A percentile compares a stretch with the other conserved stretches of the same genome.
Evolutionary conservation across 2,888 invertebrate genomes (phyloP).

Genomic region (Rhagium mordax): DNA sequence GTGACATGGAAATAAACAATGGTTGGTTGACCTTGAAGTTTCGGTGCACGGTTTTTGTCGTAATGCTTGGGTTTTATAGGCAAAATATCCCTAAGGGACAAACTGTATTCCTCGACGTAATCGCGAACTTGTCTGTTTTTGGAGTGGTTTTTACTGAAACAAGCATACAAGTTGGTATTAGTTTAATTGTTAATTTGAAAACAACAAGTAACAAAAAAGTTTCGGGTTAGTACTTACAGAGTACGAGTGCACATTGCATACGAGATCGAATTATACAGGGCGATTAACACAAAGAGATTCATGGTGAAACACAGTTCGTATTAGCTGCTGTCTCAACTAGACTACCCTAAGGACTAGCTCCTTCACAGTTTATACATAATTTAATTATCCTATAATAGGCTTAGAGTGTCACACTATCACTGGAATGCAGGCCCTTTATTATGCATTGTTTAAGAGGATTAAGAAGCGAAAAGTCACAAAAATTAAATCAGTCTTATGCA

Average conservation of each 20-base stretch:
- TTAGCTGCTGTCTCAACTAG: slow-evolving; percentile 54
- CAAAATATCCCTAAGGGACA: slow-evolving; percentile 88
- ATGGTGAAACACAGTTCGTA: slow-evolving; percentile 54
- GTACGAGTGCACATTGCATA: slow-evolving; percentile 61
- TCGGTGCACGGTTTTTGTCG: slow-evolving; percentile 92
- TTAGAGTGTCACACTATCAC: slow-evolving; percentile 54
- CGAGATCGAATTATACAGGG: slow-evolving; percentile 58
- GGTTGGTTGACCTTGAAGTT: slow-evolving; percentile 88
- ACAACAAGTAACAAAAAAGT: background rate
- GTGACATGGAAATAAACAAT: slow-evolving; percentile 93
- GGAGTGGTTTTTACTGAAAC: slow-evolving; percentile 56
- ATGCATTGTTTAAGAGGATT: slow-evolving; percentile 11
- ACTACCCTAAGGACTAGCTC: slow-evolving; percentile 61
- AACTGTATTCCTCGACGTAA: slow-evolving; percentile 73
- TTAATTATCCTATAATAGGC: slow-evolving; percentile 66
- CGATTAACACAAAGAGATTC: slow-evolving; percentile 57
- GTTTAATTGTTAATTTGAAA: background rate
- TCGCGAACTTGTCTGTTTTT: slow-evolving; percentile 53
- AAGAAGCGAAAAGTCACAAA: background rate
- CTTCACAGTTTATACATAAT: slow-evolving; percentile 62
- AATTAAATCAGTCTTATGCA: slow-evolving; percentile 27
- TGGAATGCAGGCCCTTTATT: slow-evolving; percentile 26
- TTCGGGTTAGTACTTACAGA: slow-evolving; percentile 57
- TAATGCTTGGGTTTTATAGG: slow-evolving; percentile 89
- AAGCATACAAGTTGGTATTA: background rate